A percentile compares a stretch with the other conserved stretches of the same genome.
These are phyloP conservation scores for Erebia ligea DNA, from an alignment of 2,888 invertebrate species.

Conservation along the genomic window DNA sequence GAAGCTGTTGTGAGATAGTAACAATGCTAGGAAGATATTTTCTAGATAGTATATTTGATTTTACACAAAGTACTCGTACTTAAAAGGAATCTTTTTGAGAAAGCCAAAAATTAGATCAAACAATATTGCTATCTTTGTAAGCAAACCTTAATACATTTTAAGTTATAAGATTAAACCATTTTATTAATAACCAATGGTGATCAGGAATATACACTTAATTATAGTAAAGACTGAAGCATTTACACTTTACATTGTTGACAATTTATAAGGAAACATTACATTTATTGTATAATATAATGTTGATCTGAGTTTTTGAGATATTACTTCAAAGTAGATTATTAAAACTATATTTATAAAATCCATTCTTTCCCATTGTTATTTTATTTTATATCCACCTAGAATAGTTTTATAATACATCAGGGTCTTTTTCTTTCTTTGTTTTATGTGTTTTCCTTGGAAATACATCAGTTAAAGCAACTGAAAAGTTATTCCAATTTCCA, in stretches of 20 bases:
- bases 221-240: conserved; percentile 71
- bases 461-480: too few relatives aligned
- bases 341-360: conserved; percentile 41
- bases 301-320: conserved; percentile 49
- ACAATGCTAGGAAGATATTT: neutral
- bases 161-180: neutral
- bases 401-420: conserved; percentile 29
- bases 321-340: conserved; percentile 45
- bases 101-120: neutral
- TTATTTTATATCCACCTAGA: conserved; percentile 36
- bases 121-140: conserved; percentile 4
- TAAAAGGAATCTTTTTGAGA: too few relatives aligned
- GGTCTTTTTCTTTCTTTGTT: conserved; percentile 23
- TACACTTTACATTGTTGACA: conserved; percentile 54
- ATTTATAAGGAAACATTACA: conserved; percentile 46
- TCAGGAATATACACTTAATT: conserved; percentile 41
- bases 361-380: conserved; percentile 30
- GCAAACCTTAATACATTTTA: neutral
- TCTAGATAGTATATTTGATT: too few relatives aligned
- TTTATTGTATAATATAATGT: conserved; percentile 46
- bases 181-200: conserved; percentile 25
- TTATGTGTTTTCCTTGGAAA: neutral
- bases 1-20: neutral
- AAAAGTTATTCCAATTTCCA: too few relatives aligned
- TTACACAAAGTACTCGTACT: too few relatives aligned